Evolutionary conservation across 2,113 vertebrate genomes (phyloP), one percentile per base, ranked within the genome.

Genomic region (Rhipidura dahli): DNA sequence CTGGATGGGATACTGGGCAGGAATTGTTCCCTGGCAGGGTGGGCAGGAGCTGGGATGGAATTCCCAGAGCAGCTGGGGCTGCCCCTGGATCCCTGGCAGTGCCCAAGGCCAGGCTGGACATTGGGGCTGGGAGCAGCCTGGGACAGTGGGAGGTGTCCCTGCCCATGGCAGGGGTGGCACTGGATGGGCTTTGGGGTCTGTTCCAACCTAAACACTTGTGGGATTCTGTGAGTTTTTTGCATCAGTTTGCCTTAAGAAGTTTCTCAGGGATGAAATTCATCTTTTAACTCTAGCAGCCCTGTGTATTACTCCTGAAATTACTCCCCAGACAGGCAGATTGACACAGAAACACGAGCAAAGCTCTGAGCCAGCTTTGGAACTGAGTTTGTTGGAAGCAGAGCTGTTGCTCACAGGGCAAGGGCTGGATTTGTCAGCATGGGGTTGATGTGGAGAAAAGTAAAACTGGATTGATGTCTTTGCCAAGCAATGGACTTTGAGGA

Each of bases 141-240:
- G 69, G n/a, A 18, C n/a, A 23, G n/a, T 47, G 69, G 69, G 0
- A 85, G 23, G 19, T 24, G 60, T 57, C 70, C 50, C 69, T 64
- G 40, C 73, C 39, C 70, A 10, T 18, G 49, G 49, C 19, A 19
- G 23, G n/a, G 28, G 7, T 39, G 59, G 28, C 1, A 22, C 15
- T 10, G 39, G 50, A 1, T 56, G 30, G 1, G 1, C 2, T 65
- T 9, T 30, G 4, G 7, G 4, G 8, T 65, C 10, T 20, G 1
- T 44, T 68, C 31, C 21, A 66, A 14, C 35, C 26, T 2, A 50
- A 76, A 59, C 13, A 3, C 3, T 6, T 59, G 13, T 50, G 13
- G 33, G 37, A 35, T 76, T 76, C 51, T 9, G 0, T 10, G 30
- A 16, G 35, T 40, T n/a, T 9, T 54, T 69, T 60, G 4, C 30